phyloP scores from a whole-genome alignment of 2,797 vertebrate genomes.

The Hipposideros larvatus region DNA sequence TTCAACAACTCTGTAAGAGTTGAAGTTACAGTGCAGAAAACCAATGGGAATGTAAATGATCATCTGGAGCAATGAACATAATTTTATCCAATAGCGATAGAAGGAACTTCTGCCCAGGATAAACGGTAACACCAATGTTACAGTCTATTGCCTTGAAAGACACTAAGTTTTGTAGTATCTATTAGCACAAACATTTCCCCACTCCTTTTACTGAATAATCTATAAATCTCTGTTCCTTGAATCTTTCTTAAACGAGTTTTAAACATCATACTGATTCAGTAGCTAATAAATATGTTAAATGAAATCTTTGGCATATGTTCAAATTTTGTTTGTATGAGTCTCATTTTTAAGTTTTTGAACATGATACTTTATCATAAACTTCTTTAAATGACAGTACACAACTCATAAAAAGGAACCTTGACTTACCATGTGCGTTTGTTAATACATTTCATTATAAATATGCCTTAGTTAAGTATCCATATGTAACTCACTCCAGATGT shows the following conservation, averaged over 20 bases:
- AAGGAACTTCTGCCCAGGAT: background rate
- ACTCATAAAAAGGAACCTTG: background rate
- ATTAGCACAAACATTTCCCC: background rate
- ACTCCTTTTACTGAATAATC: background rate
- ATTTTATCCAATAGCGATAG: background rate
- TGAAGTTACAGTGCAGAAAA: background rate
- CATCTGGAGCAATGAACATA: background rate
- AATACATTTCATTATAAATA: background rate
- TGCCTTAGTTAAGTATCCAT: background rate
- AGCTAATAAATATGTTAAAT: background rate
- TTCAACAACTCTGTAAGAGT: background rate
- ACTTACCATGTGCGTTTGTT: background rate
- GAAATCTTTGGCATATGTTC: background rate
- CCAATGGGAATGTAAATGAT: background rate
- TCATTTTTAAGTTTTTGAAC: slow-evolving; percentile 31
- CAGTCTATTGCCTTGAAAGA: background rate
- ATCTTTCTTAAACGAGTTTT: slow-evolving; percentile 17
- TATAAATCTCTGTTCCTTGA: background rate
- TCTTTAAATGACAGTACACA: background rate
- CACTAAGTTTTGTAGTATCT: background rate
- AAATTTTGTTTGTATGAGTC: background rate
- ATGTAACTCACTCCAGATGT: background rate
- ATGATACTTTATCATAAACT: background rate
- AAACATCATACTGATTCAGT: background rate
- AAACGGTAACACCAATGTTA: slow-evolving; percentile 24